Conservation (phyloP, 1,140 invertebrate species). For the Eulimnadia texana region DNA sequence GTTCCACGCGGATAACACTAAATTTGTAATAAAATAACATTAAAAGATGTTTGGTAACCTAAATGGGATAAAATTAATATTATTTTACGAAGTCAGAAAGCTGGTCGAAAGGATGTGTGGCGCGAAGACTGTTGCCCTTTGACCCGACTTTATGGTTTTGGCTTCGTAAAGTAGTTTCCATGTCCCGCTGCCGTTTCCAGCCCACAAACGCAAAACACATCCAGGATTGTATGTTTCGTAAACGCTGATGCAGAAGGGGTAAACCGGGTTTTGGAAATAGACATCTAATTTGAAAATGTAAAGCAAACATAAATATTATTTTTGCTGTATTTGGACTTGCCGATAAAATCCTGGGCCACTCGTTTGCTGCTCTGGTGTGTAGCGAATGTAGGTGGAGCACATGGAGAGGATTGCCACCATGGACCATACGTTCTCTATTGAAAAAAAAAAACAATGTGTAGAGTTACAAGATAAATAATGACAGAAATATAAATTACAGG, state of each 20-base stretch:
- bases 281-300: constrained; percentile 23
- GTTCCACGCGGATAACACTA: constrained; percentile 61
- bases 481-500: constrained; percentile 44
- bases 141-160: constrained; percentile 42
- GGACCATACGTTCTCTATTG: constrained; percentile 70
- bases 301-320: neutral
- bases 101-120: constrained; percentile 46
- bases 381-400: constrained; percentile 32
- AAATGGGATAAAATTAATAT: neutral
- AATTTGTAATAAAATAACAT: constrained; percentile 18
- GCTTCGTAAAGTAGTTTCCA: constrained; percentile 66
- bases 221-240: constrained; percentile 86
- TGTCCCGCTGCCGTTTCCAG: constrained; percentile 32
- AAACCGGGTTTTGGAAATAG: constrained; percentile 51
- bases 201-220: constrained; percentile 66
- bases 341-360: constrained; percentile 72
- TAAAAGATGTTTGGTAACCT: neutral
- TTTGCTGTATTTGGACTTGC: constrained; percentile 33
- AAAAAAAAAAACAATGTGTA: constrained; percentile 10
- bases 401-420: constrained; percentile 70
- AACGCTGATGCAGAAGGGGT: constrained; percentile 57
- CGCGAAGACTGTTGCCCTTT: constrained; percentile 52
- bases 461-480: neutral
- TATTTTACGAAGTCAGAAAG: constrained; percentile 49
- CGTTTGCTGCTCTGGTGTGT: constrained; percentile 52